These are phyloP conservation scores for Pedicia rivosa DNA, from an alignment of 2,888 invertebrate genomes.

Conservation along the genomic window DNA sequence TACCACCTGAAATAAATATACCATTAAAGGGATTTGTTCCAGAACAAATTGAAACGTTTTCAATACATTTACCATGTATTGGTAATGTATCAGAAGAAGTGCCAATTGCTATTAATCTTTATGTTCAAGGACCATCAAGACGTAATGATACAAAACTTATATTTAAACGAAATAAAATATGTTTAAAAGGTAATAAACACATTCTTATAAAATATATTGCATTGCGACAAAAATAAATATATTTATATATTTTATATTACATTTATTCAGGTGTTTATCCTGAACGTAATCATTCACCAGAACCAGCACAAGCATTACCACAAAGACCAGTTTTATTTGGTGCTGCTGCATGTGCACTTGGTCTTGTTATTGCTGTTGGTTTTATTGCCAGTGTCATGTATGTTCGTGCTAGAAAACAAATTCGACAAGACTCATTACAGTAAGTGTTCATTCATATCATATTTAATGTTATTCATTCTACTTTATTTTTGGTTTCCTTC, in stretches of 20 bases:
- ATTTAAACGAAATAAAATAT: conserved; percentile 76
- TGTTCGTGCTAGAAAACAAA: conserved; percentile 28
- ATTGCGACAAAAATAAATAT: too few relatives aligned
- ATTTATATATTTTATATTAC: conserved; percentile 1
- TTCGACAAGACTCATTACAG: conserved; percentile 29
- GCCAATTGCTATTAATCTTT: conserved; percentile 62
- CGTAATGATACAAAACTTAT: conserved; percentile 56
- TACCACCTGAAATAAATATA: conserved; percentile 69
- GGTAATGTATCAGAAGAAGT: conserved; percentile 68
- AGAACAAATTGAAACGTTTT: conserved; percentile 56
- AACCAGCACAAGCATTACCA: conserved; percentile 46
- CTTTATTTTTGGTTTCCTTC: too few relatives aligned
- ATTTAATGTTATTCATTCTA: too few relatives aligned
- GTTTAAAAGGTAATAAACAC: conserved; percentile 48
- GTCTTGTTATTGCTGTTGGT: conserved; percentile 25
- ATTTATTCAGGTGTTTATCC: conserved; percentile 32
- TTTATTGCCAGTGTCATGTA: conserved; percentile 31
- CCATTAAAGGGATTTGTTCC: conserved; percentile 67
- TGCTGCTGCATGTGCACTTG: conserved; percentile 68
- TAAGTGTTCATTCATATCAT: conserved; percentile 23
- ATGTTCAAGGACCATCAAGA: conserved; percentile 57
- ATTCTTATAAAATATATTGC: too few relatives aligned
- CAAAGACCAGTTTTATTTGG: conserved; percentile 58
- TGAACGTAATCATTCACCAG: conserved; percentile 31
- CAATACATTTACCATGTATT: conserved; percentile 69